Evolutionary conservation across 2,113 vertebrate genomes (phyloP).

Genomic region (Leucosticte australis): DNA sequence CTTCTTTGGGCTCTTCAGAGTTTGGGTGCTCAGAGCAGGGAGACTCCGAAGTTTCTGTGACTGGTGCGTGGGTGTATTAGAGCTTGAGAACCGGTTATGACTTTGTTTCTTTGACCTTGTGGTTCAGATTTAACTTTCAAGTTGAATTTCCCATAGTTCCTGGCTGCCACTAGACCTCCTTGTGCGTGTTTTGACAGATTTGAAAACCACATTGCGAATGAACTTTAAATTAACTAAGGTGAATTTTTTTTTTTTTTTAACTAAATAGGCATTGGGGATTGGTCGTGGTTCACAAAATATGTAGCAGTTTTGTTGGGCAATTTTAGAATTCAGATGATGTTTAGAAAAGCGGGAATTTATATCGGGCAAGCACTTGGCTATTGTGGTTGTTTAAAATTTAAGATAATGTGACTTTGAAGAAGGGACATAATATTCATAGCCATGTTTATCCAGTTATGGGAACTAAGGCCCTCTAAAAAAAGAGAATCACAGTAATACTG

Average conservation of each 20-base stretch:
- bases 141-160: constrained; percentile 63
- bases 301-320: background rate
- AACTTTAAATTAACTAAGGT: constrained; percentile 19
- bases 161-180: constrained; percentile 21
- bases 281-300: background rate
- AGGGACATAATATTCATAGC: background rate
- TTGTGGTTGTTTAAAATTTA: background rate
- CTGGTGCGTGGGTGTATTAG: constrained; percentile 47
- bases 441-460: background rate
- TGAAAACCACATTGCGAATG: constrained; percentile 14
- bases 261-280: background rate
- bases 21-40: background rate
- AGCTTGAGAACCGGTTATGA: constrained; percentile 58
- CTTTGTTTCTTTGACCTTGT: constrained; percentile 71
- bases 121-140: constrained; percentile 64
- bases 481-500: background rate
- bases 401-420: background rate
- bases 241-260: constrained; percentile 7
- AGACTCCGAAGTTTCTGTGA: background rate
- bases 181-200: constrained; percentile 57
- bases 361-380: background rate
- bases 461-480: background rate
- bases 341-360: background rate
- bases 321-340: background rate
- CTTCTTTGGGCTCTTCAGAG: background rate